Evolutionary conservation across 2,113 vertebrate species (phyloP).

Genomic region (Nothobranchius furzeri): DNA sequence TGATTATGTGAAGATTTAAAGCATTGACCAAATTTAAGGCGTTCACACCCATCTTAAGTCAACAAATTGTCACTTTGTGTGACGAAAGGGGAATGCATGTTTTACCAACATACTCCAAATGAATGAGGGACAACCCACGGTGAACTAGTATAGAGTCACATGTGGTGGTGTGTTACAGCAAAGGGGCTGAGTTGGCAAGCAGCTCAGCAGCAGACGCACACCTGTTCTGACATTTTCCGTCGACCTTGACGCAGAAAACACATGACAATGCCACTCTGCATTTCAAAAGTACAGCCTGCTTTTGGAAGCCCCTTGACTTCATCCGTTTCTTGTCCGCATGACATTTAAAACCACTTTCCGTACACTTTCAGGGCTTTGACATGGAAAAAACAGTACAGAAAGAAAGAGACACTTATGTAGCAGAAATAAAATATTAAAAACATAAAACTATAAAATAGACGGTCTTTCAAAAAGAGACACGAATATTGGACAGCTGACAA

Average conservation of each 20-base stretch:
- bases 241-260: slow-evolving; percentile 81
- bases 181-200: slow-evolving; percentile 79
- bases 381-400: slow-evolving; percentile 11
- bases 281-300: slow-evolving; percentile 62
- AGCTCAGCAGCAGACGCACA: slow-evolving; percentile 76
- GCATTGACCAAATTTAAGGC: slow-evolving; percentile 33
- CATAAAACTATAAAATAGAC: background rate
- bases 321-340: slow-evolving; percentile 34
- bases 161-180: slow-evolving; percentile 65
- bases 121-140: slow-evolving; percentile 47
- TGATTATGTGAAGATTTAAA: slow-evolving; percentile 23
- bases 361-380: slow-evolving; percentile 9
- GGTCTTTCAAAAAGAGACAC: background rate
- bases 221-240: slow-evolving; percentile 83
- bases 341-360: slow-evolving; percentile 56
- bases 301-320: slow-evolving; percentile 45
- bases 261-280: slow-evolving; percentile 74
- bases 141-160: slow-evolving; percentile 69
- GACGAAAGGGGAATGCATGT: slow-evolving; percentile 13
- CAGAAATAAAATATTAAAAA: background rate
- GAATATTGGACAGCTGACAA: slow-evolving; percentile 4
- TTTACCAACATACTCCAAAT: slow-evolving; percentile 35
- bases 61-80: slow-evolving; percentile 6
- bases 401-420: background rate
- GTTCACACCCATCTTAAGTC: slow-evolving; percentile 29